phyloP scores from a whole-genome alignment of 1,140 invertebrate species.

The Globodera rostochiensis region DNA sequence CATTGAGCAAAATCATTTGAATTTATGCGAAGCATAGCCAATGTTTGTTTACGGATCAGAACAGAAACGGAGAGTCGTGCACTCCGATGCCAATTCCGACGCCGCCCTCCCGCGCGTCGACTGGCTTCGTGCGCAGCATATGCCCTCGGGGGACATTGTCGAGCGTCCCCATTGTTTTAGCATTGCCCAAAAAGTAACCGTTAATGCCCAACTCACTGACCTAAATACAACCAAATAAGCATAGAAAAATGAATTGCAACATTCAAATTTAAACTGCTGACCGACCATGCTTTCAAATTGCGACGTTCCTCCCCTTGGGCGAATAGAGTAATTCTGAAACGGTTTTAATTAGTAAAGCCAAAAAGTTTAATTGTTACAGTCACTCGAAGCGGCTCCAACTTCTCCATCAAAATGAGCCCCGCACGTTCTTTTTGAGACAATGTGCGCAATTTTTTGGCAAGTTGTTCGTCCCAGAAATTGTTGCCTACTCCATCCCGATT shows the following conservation, averaged over 20 bases:
- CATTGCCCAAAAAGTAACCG: background rate
- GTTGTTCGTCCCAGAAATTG: conserved; percentile 85
- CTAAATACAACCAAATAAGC: background rate
- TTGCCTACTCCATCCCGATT: conserved; percentile 82
- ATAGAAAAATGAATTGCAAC: background rate
- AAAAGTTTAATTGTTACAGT: background rate
- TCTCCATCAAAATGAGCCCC: background rate
- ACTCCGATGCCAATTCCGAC: background rate
- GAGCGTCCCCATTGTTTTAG: background rate
- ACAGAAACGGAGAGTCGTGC: background rate
- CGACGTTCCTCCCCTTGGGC: background rate
- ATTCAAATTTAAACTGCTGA: background rate
- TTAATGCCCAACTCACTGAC: background rate
- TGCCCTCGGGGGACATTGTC: background rate
- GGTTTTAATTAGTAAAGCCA: too few species aligned
- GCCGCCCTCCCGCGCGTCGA: background rate
- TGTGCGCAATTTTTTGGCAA: conserved; percentile 71
- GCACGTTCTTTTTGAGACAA: background rate
- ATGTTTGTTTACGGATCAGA: background rate
- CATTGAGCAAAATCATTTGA: too few species aligned
- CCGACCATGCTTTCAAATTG: background rate
- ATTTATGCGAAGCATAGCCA: too few species aligned
- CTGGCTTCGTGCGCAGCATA: background rate
- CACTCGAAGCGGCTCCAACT: background rate
- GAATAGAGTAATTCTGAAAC: background rate